A percentile compares a stretch with the other conserved stretches of the same genome.
phyloP scores from a whole-genome alignment of 2,797 vertebrate species.

The Acanthopagrus latus region DNA sequence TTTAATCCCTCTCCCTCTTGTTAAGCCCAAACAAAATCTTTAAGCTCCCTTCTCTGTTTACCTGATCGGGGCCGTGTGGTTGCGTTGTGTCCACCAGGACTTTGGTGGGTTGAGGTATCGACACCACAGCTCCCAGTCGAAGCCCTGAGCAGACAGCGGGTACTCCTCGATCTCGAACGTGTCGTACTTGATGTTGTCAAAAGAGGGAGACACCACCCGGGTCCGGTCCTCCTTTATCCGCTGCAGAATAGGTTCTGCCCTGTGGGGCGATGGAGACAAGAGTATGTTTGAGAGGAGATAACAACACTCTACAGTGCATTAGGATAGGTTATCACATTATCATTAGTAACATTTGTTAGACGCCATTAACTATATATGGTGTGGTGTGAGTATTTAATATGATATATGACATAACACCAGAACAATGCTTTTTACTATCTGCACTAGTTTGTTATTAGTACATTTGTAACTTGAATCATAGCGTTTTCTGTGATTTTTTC shows the following conservation, averaged over 20 bases:
- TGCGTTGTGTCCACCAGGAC: slow-evolving; percentile 94
- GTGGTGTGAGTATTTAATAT: no score
- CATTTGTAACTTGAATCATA: no score
- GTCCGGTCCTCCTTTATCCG: slow-evolving; percentile 95
- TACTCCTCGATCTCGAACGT: slow-evolving; percentile 97
- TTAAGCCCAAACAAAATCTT: neutral
- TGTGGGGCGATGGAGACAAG: slow-evolving; percentile 58
- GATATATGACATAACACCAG: no score
- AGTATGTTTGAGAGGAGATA: neutral
- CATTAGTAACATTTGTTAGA: no score
- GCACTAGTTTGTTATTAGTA: no score
- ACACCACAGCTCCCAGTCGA: slow-evolving; percentile 99
- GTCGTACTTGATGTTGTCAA: slow-evolving; percentile 98
- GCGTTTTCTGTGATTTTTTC: no score
- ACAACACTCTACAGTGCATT: neutral
- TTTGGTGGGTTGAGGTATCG: slow-evolving; percentile 96
- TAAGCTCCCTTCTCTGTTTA: slow-evolving; percentile 52
- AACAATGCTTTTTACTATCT: no score
- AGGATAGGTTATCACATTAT: neutral
- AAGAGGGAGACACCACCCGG: slow-evolving; percentile 94
- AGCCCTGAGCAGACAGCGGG: slow-evolving; percentile 94
- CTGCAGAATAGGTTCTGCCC: slow-evolving; percentile 94
- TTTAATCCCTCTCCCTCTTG: neutral
- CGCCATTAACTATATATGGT: no score
- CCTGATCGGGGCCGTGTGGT: slow-evolving; percentile 95